These are phyloP conservation scores for Rhincodon typus DNA, from an alignment of 2,797 vertebrate genomes.

Conservation along the genomic window DNA sequence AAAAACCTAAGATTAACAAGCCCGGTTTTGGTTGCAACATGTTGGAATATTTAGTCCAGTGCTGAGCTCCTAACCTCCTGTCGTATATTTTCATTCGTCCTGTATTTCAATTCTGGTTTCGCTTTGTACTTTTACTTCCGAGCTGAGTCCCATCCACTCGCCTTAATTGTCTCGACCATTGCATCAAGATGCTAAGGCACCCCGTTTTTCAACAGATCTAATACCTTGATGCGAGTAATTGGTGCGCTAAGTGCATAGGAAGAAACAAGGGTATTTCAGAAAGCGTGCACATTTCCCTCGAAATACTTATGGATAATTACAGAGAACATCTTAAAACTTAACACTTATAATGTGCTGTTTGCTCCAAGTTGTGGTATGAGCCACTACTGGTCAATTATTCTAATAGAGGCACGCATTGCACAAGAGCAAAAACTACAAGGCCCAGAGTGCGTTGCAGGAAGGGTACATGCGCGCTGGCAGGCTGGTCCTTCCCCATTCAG, in stretches of 20 bases:
- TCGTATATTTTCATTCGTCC: not conserved
- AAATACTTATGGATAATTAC: not conserved
- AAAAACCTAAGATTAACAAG: not conserved
- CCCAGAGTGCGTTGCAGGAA: conserved; percentile 1
- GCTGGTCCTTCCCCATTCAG: not conserved
- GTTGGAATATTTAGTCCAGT: not conserved
- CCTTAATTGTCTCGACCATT: not conserved
- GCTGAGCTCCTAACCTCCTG: not conserved
- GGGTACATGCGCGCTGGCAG: not conserved
- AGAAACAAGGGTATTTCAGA: not conserved
- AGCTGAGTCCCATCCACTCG: not conserved
- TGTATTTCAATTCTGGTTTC: not conserved
- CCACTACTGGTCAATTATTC: not conserved
- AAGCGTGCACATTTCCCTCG: not conserved
- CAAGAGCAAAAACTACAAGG: not conserved
- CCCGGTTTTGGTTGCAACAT: conserved; percentile 23
- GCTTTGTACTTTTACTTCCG: conserved; percentile 10
- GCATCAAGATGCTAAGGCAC: not conserved
- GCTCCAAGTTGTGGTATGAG: not conserved
- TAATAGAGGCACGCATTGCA: not conserved
- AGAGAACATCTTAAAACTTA: not conserved
- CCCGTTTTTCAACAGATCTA: not conserved
- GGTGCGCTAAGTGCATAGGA: not conserved
- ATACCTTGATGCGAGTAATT: not conserved
- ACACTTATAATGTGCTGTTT: not conserved